A percentile compares a stretch with the other conserved stretches of the same genome.
Conservation (phyloP, 2,888 invertebrate genomes). For the Leptothorax acervorum region DNA sequence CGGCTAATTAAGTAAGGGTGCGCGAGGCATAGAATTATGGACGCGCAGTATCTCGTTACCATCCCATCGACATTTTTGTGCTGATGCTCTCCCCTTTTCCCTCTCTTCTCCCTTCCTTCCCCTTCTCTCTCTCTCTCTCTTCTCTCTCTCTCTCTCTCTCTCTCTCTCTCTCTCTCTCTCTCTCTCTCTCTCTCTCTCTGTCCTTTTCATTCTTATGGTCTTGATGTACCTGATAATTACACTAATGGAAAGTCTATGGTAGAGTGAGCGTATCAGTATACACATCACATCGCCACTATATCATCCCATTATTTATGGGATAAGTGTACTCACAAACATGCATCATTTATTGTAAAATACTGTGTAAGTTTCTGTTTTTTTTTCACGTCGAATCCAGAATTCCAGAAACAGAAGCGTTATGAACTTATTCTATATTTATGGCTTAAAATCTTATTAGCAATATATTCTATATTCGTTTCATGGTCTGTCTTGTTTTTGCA, state of each 20-base stretch:
- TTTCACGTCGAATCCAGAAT: not conserved
- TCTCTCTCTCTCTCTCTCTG: not conserved
- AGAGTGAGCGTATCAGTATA: slow-evolving; percentile 13
- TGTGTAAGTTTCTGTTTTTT: not conserved
- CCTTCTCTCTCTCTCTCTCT: too few species aligned
- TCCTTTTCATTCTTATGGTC: not conserved
- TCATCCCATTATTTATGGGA: not conserved
- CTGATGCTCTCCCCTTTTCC: not conserved
- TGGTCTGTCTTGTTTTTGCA: not conserved
- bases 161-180: not conserved
- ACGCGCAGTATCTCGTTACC: slow-evolving; percentile 42
- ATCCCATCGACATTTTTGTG: slow-evolving; percentile 30
- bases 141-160: not conserved
- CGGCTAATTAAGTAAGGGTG: slow-evolving; percentile 55
- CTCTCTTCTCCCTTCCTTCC: too few species aligned
- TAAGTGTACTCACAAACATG: not conserved
- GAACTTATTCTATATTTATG: not conserved
- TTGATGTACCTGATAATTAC: slow-evolving; percentile 59
- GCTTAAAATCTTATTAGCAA: not conserved
- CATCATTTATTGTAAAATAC: not conserved
- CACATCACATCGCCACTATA: not conserved
- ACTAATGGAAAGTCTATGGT: slow-evolving; percentile 17
- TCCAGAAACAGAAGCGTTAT: not conserved
- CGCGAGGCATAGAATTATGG: slow-evolving; percentile 47
- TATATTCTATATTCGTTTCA: not conserved